phyloP scores from a whole-genome alignment of 2,113 vertebrate genomes.

The Puma concolor region DNA sequence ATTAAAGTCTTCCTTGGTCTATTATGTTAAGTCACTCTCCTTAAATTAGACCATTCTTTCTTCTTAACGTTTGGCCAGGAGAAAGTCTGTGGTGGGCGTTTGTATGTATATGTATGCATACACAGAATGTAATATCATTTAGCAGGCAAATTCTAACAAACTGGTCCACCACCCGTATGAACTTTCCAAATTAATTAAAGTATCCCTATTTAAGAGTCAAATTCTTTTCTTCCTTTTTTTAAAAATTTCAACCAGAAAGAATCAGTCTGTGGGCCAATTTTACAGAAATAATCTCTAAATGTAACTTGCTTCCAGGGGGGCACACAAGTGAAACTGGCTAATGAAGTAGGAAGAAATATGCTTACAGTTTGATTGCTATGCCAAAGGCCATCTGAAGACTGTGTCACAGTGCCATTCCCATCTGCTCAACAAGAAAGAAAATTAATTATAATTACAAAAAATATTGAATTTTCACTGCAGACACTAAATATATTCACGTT shows the following conservation, averaged over 20 bases:
- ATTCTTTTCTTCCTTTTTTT: not conserved
- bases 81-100: not conserved
- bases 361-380: constrained; percentile 64
- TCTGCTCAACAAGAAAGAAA: constrained; percentile 63
- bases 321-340: not conserved
- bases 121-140: not conserved
- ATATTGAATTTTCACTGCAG: not conserved
- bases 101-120: not conserved
- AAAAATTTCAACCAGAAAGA: not conserved
- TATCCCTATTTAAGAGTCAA: not conserved
- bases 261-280: not conserved
- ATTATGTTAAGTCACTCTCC: not conserved
- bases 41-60: not conserved
- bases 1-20: not conserved
- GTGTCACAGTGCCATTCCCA: constrained; percentile 1
- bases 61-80: not conserved
- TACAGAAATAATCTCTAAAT: not conserved
- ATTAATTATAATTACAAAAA: constrained; percentile 53
- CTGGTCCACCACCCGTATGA: not conserved
- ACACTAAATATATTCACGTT: not conserved
- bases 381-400: not conserved
- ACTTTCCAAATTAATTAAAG: constrained; percentile 23
- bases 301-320: constrained; percentile 14
- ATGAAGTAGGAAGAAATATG: not conserved
- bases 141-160: not conserved